A percentile compares a stretch with the other conserved stretches of the same genome.
These are phyloP conservation scores for Deladenus siricidicola DNA, from an alignment of 2,888 invertebrate species.

Conservation along the genomic window DNA sequence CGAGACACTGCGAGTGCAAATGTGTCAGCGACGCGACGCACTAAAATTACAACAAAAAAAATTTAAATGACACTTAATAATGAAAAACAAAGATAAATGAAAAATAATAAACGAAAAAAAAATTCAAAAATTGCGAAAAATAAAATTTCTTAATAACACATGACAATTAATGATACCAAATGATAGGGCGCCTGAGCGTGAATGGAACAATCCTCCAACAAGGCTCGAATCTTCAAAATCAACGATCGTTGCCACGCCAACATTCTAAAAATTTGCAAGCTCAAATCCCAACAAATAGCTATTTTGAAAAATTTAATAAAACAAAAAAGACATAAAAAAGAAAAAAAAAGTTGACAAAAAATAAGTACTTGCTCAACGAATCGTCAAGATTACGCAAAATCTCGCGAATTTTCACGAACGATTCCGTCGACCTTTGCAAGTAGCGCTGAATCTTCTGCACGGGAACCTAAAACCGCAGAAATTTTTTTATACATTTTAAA, in stretches of 20 bases:
- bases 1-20: slow-evolving; percentile 18
- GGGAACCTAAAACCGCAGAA: slow-evolving; percentile 1
- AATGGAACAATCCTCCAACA: slow-evolving; percentile 17
- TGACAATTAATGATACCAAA: slow-evolving; percentile 6
- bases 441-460: slow-evolving; percentile 9
- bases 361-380: slow-evolving; percentile 14
- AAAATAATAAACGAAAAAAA: too few species aligned
- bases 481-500: not conserved
- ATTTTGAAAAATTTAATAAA: not conserved
- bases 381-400: slow-evolving; percentile 24
- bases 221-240: slow-evolving; percentile 1
- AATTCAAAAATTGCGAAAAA: too few species aligned
- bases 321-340: too few species aligned
- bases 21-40: slow-evolving; percentile 16
- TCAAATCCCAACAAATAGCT: not conserved
- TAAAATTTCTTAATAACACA: slow-evolving; percentile 5
- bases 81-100: not conserved
- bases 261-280: slow-evolving; percentile 18
- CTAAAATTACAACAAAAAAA: too few species aligned
- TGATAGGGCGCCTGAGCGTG: slow-evolving; percentile 19
- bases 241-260: slow-evolving; percentile 24
- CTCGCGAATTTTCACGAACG: slow-evolving; percentile 16
- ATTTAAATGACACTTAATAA: too few species aligned
- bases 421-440: slow-evolving; percentile 6
- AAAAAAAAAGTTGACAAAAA: too few species aligned